Base-by-base conservation (phyloP, 2,113 vertebrate genomes). In the Glareola pratincola region DNA sequence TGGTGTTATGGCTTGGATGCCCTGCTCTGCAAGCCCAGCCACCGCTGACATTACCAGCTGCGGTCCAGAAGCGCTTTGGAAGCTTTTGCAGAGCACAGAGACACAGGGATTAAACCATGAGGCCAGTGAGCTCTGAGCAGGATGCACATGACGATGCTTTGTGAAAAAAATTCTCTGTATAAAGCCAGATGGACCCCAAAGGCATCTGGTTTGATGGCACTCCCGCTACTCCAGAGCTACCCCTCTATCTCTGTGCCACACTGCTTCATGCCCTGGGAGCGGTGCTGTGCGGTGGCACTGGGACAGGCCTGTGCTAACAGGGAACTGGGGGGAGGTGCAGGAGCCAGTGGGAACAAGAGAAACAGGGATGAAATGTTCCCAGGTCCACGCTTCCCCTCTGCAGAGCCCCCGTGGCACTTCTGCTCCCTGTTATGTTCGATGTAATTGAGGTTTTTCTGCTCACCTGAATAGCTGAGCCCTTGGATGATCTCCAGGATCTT, bases 91-190 rank as follows among this genome's bases (percentile, higher is more conserved):
- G 11, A 75, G 62, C 67, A 9, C 4, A 24, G 71, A 83, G 57
- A 34, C 47, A 22, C 53, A 63, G 66, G 0, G 6, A 56, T 60
- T 45, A 79, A 78, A 54, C 57, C 64, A 53, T 0, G 0, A 37
- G 26, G 60, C 41, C 71, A 68, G 56, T 4, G 30, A 80, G 53
- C 48, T 91, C 53, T 68, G 30, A 0, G 0, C 62, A 48, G 53
- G 18, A 9, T 26, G 20, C 21, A 26, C 9, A 12, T 5, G 13
- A 74, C 24, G 19, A 5, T 63, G 51, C 37, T 90, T 57, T 64
- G 48, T 50, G 43, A 59, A 72, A 76, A 76, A 39, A 59, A 8
- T n/a, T 85, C 36, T 57, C 57, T 60, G 13, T 41, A 43, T 54
- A 83, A 79, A 88, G 67, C 5, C 75, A 88, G 27, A 23, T 6